Percentiles rank a stretch among this genome's conserved stretches.
phyloP scores from a whole-genome alignment of 2,797 vertebrate genomes.

The Centropyge bicolor region DNA sequence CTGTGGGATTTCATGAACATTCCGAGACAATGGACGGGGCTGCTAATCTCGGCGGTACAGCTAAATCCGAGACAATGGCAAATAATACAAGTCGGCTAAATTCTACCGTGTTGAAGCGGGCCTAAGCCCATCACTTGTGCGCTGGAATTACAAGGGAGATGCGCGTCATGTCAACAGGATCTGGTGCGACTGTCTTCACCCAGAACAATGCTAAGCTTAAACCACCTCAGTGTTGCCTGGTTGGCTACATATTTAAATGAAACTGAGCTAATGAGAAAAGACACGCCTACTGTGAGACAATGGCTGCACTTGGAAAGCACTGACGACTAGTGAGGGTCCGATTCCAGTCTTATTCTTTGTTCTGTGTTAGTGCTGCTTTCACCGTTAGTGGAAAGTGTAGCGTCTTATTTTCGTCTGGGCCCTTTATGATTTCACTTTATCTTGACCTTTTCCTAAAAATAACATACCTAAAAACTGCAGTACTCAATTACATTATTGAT shows the following conservation, averaged over 20 bases:
- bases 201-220: conserved; percentile 83
- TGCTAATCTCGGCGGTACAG: conserved; percentile 89
- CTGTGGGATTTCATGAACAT: conserved; percentile 89
- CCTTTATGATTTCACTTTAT: conserved; percentile 11
- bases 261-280: conserved; percentile 82
- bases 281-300: conserved; percentile 76
- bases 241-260: conserved; percentile 77
- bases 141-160: conserved; percentile 86
- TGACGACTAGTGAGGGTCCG: conserved; percentile 40
- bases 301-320: conserved; percentile 73
- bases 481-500: not conserved
- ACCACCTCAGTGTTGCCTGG: conserved; percentile 72
- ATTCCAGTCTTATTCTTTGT: conserved; percentile 66
- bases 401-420: conserved; percentile 27
- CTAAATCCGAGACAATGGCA: conserved; percentile 88
- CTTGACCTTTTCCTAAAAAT: conserved; percentile 22
- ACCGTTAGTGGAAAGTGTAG: conserved; percentile 28
- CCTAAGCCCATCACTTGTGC: conserved; percentile 86
- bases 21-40: conserved; percentile 84
- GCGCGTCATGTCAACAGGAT: conserved; percentile 83
- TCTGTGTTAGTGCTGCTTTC: conserved; percentile 28
- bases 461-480: not conserved
- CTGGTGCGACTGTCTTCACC: conserved; percentile 77
- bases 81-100: conserved; percentile 85
- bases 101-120: conserved; percentile 81